Evolutionary conservation across 2,113 vertebrate species (phyloP).

Genomic region (Cyphomyrus plagiostoma): DNA sequence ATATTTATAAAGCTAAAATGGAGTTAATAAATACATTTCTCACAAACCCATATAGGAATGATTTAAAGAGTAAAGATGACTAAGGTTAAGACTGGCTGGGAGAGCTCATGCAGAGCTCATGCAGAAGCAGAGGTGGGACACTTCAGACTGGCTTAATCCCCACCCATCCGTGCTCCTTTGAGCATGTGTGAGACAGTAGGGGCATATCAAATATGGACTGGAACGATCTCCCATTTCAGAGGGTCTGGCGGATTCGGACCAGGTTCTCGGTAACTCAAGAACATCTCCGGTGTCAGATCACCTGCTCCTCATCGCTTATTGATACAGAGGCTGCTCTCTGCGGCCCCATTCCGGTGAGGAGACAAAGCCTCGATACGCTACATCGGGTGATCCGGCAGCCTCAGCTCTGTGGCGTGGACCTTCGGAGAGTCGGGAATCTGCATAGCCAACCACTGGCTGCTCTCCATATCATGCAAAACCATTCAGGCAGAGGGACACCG

Average conservation of each 20-base stretch:
- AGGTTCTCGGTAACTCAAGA: not conserved
- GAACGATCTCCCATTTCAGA: not conserved
- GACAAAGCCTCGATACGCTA: not conserved
- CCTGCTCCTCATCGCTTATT: conserved; percentile 11
- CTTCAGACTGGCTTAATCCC: not conserved
- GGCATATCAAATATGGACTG: not conserved
- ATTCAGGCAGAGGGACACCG: not conserved
- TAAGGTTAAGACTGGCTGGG: not conserved
- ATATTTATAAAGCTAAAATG: not conserved
- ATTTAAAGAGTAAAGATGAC: not conserved
- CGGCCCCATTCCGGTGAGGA: not conserved
- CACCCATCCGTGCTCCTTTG: not conserved
- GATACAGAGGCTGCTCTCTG: not conserved
- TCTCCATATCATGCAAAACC: not conserved
- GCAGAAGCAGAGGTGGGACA: not conserved
- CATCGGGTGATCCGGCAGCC: not conserved
- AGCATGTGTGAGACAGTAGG: not conserved
- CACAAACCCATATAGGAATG: not conserved
- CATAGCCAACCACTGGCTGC: not conserved
- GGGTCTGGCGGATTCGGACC: not conserved
- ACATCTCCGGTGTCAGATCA: not conserved
- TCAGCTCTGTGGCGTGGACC: not conserved
- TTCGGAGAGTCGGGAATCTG: not conserved
- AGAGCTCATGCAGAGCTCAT: not conserved
- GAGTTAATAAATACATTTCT: not conserved